Percentiles rank a stretch among this genome's conserved stretches.
phyloP scores from a whole-genome alignment of 2,888 invertebrate species.

The Gibbula magus region DNA sequence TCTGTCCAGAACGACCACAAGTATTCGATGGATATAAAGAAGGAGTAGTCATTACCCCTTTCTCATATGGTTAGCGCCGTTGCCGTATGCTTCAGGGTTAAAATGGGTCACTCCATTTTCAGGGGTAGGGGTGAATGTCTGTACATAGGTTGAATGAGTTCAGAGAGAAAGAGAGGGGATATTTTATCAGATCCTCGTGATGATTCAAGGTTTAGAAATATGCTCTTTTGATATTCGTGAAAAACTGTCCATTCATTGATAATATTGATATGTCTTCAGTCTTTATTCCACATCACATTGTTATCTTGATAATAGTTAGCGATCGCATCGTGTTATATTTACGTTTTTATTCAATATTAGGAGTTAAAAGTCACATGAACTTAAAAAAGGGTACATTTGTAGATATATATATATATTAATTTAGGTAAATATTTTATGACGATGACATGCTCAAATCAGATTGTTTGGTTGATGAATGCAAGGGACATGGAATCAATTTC shows the following conservation, averaged over 20 bases:
- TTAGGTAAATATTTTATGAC: no score
- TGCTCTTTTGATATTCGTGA: neutral
- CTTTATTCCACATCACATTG: constrained; percentile 25
- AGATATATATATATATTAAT: no score
- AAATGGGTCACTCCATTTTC: neutral
- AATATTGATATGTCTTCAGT: no score
- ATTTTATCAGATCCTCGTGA: neutral
- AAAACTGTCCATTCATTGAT: neutral
- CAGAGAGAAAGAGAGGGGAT: neutral
- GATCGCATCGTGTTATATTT: no score
- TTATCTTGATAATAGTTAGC: neutral
- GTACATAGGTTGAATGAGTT: neutral
- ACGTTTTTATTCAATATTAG: no score
- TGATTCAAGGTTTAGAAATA: neutral
- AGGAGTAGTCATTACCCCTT: neutral
- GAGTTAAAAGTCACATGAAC: no score
- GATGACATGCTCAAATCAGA: no score
- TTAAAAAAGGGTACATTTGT: no score
- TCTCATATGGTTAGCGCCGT: no score
- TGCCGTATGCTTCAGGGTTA: no score
- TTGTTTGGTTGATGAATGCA: no score
- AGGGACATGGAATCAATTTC: no score
- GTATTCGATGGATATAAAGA: constrained; percentile 33
- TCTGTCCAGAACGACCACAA: constrained; percentile 44
- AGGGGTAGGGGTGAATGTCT: neutral